Evolutionary conservation across 2,113 vertebrate genomes (phyloP).

Genomic region (Lagopus muta): DNA sequence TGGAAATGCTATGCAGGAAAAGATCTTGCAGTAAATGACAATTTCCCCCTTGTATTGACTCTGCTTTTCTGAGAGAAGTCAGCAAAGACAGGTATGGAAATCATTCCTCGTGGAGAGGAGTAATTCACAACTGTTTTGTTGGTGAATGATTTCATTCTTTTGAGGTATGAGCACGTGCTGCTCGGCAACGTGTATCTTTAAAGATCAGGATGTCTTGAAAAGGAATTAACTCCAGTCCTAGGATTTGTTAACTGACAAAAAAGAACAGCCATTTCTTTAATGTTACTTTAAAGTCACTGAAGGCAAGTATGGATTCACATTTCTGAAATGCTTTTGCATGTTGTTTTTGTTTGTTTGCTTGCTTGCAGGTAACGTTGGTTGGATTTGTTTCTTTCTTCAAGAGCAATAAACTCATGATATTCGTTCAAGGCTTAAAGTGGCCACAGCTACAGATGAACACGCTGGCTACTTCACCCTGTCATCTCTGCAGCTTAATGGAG

Average conservation of each 20-base stretch:
- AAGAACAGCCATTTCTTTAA: neutral
- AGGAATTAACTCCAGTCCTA: neutral
- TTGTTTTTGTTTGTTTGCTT: neutral
- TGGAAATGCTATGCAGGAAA: constrained; percentile 39
- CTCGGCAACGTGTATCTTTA: neutral
- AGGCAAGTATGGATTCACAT: neutral
- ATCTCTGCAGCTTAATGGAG: constrained; percentile 48
- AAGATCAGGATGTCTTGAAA: neutral
- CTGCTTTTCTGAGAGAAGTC: neutral
- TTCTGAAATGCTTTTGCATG: constrained; percentile 11
- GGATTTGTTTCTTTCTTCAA: neutral
- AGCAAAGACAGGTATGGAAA: neutral
- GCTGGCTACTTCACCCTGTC: constrained; percentile 55
- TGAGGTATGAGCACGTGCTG: neutral
- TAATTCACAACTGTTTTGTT: neutral
- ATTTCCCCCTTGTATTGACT: neutral
- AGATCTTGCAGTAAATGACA: constrained; percentile 47
- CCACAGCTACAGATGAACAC: constrained; percentile 39
- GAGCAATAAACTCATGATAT: neutral
- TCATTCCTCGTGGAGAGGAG: neutral
- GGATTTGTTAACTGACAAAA: neutral
- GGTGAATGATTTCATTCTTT: neutral
- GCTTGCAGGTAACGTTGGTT: neutral
- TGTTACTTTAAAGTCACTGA: neutral
- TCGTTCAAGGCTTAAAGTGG: constrained; percentile 47